Conservation (phyloP, 2,888 invertebrate species). For the Cantharis rufa region DNA sequence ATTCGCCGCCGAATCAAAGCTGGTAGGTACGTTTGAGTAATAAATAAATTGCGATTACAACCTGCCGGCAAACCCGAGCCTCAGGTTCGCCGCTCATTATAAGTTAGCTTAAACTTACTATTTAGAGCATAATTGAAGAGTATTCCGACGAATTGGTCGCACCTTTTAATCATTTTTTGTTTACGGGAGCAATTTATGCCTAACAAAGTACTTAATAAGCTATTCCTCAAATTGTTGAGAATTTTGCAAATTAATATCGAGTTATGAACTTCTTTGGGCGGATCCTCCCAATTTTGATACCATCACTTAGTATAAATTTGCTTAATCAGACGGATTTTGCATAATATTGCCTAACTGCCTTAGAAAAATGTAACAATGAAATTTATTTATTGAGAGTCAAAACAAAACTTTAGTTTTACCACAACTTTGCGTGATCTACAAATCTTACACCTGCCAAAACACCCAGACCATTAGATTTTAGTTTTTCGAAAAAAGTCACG, state of each 20-base stretch:
- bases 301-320: not conserved
- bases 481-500: slow-evolving; percentile 19
- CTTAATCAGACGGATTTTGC: not conserved
- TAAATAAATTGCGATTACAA: slow-evolving; percentile 27
- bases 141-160: slow-evolving; percentile 8
- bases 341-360: not conserved
- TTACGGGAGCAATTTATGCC: slow-evolving; percentile 20
- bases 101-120: slow-evolving; percentile 19
- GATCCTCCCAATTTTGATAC: not conserved
- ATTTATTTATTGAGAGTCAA: not conserved
- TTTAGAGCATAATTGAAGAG: slow-evolving; percentile 20
- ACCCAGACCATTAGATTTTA: slow-evolving; percentile 26
- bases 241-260: slow-evolving; percentile 13
- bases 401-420: not conserved
- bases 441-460: slow-evolving; percentile 25
- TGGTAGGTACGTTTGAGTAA: slow-evolving; percentile 12
- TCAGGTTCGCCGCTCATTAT: slow-evolving; percentile 21
- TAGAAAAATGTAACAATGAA: not conserved
- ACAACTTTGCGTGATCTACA: slow-evolving; percentile 19
- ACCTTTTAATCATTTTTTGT: slow-evolving; percentile 24
- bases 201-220: slow-evolving; percentile 4
- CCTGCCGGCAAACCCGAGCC: slow-evolving; percentile 13
- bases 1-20: slow-evolving; percentile 19
- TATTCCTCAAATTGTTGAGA: slow-evolving; percentile 6
- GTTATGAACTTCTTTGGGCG: not conserved